Evolutionary conservation across 2,888 invertebrate species (phyloP).

Genomic region (Heteromyza rotundicornis): DNA sequence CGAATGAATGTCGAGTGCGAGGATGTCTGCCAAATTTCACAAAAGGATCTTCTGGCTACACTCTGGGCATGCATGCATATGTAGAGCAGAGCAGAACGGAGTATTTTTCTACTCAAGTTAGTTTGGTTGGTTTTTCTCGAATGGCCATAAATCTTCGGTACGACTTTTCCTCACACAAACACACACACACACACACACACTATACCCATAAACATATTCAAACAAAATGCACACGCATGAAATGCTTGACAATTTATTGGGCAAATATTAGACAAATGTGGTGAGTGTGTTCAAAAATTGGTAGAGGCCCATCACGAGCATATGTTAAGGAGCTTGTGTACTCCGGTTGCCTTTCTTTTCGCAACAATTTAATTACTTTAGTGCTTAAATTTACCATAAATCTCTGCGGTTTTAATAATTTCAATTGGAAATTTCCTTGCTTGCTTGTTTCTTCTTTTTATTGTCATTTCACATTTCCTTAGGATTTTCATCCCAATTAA

Average conservation of each 20-base stretch:
- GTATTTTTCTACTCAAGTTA: slow-evolving; percentile 18
- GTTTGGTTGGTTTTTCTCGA: slow-evolving; percentile 11
- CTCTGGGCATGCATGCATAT: no score
- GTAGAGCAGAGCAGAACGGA: no score
- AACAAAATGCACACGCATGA: slow-evolving; percentile 26
- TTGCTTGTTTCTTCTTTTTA: no score
- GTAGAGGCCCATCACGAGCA: neutral
- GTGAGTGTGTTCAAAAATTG: neutral
- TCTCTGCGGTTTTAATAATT: no score
- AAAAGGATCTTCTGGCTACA: neutral
- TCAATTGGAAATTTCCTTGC: neutral
- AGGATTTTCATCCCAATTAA: slow-evolving; percentile 20
- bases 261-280: slow-evolving; percentile 13
- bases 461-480: neutral
- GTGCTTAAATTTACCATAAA: neutral
- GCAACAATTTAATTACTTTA: slow-evolving; percentile 17
- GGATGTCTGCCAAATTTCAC: neutral
- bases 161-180: slow-evolving; percentile 15
- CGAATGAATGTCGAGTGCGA: no score
- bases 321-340: neutral
- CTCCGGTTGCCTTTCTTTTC: neutral
- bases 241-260: slow-evolving; percentile 19
- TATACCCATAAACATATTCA: no score
- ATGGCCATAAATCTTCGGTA: slow-evolving; percentile 24
- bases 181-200: neutral